Evolutionary conservation across 2,888 invertebrate species (phyloP).

Genomic region (Rotaria macrura): DNA sequence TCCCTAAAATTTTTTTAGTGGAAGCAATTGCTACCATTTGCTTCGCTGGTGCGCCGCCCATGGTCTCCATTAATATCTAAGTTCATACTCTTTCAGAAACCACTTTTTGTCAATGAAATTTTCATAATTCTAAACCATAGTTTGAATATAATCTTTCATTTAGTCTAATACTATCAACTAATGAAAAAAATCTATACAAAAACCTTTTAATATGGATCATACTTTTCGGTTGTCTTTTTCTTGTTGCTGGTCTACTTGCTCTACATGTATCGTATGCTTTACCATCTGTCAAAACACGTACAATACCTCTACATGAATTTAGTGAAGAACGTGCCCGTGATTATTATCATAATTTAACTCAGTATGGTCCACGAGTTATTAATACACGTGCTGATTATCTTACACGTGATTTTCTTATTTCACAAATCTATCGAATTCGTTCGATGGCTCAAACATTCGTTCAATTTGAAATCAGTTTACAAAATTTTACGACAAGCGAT

Average conservation of each 20-base stretch:
- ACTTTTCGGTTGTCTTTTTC: not conserved
- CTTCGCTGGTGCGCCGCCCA: too few species aligned
- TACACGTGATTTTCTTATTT: not conserved
- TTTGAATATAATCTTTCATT: not conserved
- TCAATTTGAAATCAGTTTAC: not conserved
- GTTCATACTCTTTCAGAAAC: too few species aligned
- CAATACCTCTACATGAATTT: not conserved
- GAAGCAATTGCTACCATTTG: too few species aligned
- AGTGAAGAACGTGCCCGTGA: constrained; percentile 22
- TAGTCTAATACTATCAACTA: not conserved
- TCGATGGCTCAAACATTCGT: not conserved
- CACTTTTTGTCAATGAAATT: too few species aligned
- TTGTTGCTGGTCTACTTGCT: not conserved
- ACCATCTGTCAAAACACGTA: not conserved
- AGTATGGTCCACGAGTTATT: not conserved
- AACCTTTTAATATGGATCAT: not conserved
- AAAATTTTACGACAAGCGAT: not conserved
- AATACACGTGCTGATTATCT: not conserved
- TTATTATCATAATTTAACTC: not conserved
- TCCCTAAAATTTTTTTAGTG: too few species aligned
- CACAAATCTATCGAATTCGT: not conserved
- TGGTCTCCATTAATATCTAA: too few species aligned
- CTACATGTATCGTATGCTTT: not conserved
- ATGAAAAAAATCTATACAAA: not conserved
- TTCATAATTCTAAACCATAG: not conserved